Evolutionary conservation across 2,888 invertebrate genomes (phyloP), one percentile per base, ranked within the genome.

Genomic region (Steinernema scapterisci): DNA sequence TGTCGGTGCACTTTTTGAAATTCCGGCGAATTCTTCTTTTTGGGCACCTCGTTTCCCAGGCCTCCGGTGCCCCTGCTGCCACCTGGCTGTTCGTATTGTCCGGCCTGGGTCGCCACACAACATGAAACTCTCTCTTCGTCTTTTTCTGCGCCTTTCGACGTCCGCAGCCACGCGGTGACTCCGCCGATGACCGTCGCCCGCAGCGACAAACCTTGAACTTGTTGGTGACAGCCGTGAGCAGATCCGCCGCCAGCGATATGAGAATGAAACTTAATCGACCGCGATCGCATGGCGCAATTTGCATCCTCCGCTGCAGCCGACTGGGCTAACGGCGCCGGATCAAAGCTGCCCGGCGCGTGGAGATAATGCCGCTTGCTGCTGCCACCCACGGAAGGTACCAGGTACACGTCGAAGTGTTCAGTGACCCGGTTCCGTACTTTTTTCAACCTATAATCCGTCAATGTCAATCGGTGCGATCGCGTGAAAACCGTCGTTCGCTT

Each of bases 121-220:
- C 38, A 63, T 63, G 63, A 63, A 63, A 63, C 63, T 63, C 63
- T 25, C 63, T 63, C 63, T 13, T 54, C 54, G 25, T 31, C 63
- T 63, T 63, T 63, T 52, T 52, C 52, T 52, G 38, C 48, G n/a
- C 48, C 63, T 63, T 25, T 13, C 27, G 27, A 25, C 63, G 27
- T 54, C 31, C 63, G 27, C 63, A 27, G 11, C 63, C 38, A 16
- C 31, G 63, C 63, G 63, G 25, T 63, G 25, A 13, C 31, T 19
- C 54, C 54, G 54, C 63, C 63, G 63, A 63, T 63, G 63, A 63
- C 63, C 63, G 63, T 63, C 63, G 63, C 63, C 63, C 63, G 63
- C 63, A 63, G 63, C 63, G 63, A 63, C 63, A 63, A 63, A 63
- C 63, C 63, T 63, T 63, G 63, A 63, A 63, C 63, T 52, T 52